These are phyloP conservation scores for Sceloporus undulatus DNA, from an alignment of 2,113 vertebrate species.

Conservation along the genomic window DNA sequence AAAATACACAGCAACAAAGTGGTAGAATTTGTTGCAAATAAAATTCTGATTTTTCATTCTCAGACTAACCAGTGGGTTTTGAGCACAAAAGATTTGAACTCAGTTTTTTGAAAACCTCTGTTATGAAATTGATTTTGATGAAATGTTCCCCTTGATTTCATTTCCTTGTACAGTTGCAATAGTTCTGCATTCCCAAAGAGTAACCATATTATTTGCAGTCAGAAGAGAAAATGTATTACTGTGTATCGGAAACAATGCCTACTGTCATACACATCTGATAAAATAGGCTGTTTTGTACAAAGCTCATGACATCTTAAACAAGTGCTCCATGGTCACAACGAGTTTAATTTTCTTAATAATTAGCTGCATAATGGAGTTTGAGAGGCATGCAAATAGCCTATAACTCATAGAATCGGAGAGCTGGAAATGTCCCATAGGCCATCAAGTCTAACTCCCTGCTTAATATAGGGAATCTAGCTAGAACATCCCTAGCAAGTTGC, in stretches of 20 bases:
- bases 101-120: too few species aligned
- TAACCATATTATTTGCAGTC: neutral
- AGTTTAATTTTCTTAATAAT: neutral
- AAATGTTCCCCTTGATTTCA: neutral
- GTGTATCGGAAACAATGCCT: neutral
- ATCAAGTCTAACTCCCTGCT: too few species aligned
- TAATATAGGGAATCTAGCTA: too few species aligned
- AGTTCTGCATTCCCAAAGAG: neutral
- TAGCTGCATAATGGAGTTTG: neutral
- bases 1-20: too few species aligned
- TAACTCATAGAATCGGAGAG: too few species aligned
- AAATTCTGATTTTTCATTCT: neutral
- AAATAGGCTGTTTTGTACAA: neutral
- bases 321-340: neutral
- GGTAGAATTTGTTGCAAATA: neutral
- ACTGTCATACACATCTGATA: neutral
- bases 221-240: neutral
- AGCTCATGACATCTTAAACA: neutral
- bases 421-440: too few species aligned
- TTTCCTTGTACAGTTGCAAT: neutral
- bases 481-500: too few species aligned
- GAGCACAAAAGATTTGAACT: neutral
- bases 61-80: neutral
- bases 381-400: too few species aligned
- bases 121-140: neutral